These are phyloP conservation scores for Choristoneura fumiferana DNA, from an alignment of 1,140 invertebrate genomes.

Conservation along the genomic window DNA sequence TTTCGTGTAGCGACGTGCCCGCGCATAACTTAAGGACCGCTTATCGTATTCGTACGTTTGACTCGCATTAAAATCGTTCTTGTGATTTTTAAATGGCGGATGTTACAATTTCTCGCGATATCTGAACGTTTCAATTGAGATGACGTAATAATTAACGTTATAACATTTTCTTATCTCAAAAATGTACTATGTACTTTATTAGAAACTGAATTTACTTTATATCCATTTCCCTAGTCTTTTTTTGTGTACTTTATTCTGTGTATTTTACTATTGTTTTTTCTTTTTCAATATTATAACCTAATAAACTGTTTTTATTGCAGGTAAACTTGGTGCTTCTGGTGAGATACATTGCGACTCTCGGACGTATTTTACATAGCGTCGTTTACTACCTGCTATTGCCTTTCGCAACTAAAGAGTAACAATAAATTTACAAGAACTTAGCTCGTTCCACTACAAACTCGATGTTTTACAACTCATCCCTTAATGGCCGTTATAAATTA, in stretches of 20 bases:
- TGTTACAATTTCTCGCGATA: background rate
- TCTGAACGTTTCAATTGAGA: background rate
- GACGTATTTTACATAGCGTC: constrained; percentile 47
- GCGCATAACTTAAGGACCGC: constrained; percentile 63
- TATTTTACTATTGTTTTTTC: no score
- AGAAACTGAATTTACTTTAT: no score
- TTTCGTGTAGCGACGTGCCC: constrained; percentile 59
- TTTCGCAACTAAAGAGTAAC: constrained; percentile 55
- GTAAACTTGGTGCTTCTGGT: constrained; percentile 24
- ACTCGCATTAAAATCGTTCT: constrained; percentile 45
- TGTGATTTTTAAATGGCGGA: constrained; percentile 27
- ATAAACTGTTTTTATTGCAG: background rate
- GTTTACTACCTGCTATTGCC: constrained; percentile 51
- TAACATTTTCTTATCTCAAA: no score
- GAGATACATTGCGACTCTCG: constrained; percentile 26
- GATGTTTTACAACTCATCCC: constrained; percentile 44
- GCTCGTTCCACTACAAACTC: constrained; percentile 32
- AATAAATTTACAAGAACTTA: constrained; percentile 52
- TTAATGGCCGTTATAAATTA: constrained; percentile 29
- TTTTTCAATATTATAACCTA: background rate
- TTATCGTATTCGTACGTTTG: constrained; percentile 58
- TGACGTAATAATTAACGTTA: no score
- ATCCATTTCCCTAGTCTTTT: no score
- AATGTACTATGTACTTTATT: no score
- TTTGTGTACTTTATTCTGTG: no score